Percentiles rank a stretch among this genome's conserved stretches.
phyloP scores from a whole-genome alignment of 2,113 vertebrate species.

The Loxodonta africana region DNA sequence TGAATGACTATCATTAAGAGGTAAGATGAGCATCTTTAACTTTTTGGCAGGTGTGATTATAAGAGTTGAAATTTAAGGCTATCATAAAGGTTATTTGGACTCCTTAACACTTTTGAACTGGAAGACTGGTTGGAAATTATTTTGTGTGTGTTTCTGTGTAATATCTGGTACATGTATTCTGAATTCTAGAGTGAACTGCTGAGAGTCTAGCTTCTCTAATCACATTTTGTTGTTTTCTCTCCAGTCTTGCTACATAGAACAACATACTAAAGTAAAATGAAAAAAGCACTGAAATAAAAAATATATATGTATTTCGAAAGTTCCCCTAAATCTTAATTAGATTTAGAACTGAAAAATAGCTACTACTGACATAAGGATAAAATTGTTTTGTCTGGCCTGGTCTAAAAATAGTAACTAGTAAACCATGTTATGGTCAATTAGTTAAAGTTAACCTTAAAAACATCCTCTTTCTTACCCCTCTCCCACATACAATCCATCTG shows the following conservation, averaged over 20 bases:
- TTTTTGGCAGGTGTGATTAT: neutral
- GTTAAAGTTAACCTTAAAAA: neutral
- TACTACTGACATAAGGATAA: neutral
- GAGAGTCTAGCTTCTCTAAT: neutral
- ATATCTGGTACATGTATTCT: neutral
- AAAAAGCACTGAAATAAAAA: neutral
- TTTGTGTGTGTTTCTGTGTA: conserved; percentile 31
- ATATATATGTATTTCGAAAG: neutral
- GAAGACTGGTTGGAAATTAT: neutral
- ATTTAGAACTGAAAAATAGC: conserved; percentile 27
- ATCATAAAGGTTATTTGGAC: neutral
- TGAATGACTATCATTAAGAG: neutral
- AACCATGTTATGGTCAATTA: neutral
- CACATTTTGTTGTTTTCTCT: neutral
- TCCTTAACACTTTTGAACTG: neutral
- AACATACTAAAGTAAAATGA: neutral
- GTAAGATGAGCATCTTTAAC: neutral
- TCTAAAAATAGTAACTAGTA: conserved; percentile 31
- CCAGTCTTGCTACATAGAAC: neutral
- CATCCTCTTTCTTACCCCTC: neutral
- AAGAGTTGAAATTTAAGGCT: conserved; percentile 16
- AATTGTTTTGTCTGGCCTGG: neutral
- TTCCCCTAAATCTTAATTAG: neutral
- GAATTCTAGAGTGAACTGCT: neutral
- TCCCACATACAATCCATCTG: neutral